These are phyloP conservation scores for Lepus europaeus DNA, from an alignment of 2,113 vertebrate species.

Conservation along the genomic window DNA sequence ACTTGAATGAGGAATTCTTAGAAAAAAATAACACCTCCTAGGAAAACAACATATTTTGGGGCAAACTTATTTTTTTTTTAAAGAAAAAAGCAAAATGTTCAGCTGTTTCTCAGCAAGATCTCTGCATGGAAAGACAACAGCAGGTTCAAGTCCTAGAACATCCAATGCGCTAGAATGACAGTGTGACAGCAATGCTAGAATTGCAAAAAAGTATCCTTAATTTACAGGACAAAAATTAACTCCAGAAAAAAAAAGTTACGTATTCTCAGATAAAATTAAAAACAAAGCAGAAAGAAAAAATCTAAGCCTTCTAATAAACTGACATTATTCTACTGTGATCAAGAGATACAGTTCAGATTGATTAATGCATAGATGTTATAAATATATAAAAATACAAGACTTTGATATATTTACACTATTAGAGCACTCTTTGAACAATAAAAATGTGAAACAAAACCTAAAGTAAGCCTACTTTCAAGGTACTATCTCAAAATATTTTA, in stretches of 20 bases:
- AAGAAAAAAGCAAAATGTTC: background rate
- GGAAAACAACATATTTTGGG: background rate
- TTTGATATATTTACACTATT: slow-evolving; percentile 42
- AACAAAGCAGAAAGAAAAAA: slow-evolving; percentile 37
- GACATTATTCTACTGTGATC: slow-evolving; percentile 46
- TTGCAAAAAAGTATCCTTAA: background rate
- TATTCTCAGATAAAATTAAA: slow-evolving; percentile 49
- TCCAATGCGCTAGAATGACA: background rate
- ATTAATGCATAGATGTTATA: slow-evolving; percentile 36
- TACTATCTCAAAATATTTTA: slow-evolving; percentile 61
- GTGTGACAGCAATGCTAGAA: background rate
- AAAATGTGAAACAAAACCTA: slow-evolving; percentile 65
- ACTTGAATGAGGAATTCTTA: background rate
- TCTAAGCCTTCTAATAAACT: slow-evolving; percentile 50
- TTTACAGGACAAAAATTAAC: background rate
- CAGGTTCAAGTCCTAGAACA: slow-evolving; percentile 46
- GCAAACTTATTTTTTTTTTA: background rate
- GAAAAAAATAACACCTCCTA: background rate
- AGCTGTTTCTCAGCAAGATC: too few species aligned
- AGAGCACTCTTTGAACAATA: slow-evolving; percentile 50
- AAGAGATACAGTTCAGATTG: slow-evolving; percentile 46
- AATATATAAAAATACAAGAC: slow-evolving; percentile 55
- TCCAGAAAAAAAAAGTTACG: background rate
- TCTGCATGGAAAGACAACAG: background rate
- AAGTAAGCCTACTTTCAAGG: slow-evolving; percentile 47